Evolutionary conservation across 2,888 invertebrate genomes (phyloP), one percentile per base, ranked within the genome.

Genomic region (Eretmocerus hayati): DNA sequence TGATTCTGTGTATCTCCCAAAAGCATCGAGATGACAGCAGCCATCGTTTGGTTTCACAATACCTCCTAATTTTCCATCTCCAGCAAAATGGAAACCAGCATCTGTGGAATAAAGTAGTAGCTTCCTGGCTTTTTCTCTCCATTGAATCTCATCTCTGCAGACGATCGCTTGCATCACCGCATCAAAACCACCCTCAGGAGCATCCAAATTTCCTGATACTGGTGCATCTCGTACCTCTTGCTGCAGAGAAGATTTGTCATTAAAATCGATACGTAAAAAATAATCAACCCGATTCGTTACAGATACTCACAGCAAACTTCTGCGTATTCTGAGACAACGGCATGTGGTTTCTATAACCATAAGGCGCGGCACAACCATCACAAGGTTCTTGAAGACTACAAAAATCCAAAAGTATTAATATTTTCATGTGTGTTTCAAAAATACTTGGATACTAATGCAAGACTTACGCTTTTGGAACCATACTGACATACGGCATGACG

Each of bases 141-240:
- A 99, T 11, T 95, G 95, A 60, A 97, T 94, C 64, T 90, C 80
- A 40, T 84, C 73, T 62, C 86, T 80, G 67, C 91, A 92, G 18
- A 92, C 93, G 36, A 99, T 87, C 0, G 96, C 94, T 74, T 99
- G 99, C 92, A 99, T 96, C 57, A 99, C 91, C 21, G 97, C 99
- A 76, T 99, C 99, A 71, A 99, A 96, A 8, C 99, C 97, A 47
- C 99, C 99, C 72, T 99, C 99, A 0, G 99, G 99, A 0, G 93
- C 93, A 74, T 97, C 97, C 68, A 96, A 74, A 74, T 99, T 99
- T 50, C 96, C 96, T 4, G 96, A 96, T 21, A 97, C 91, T 46
- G 85, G 82, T 0, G 95, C 88, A 52, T 77, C 75, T 44, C 81
- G 80, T 44, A 94, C 93, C 63, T 89, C 83, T 65, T 75, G 75